Percentiles rank a stretch among this genome's conserved stretches.
phyloP scores from a whole-genome alignment of 2,888 invertebrate genomes.

The Theodoxus fluviatilis region DNA sequence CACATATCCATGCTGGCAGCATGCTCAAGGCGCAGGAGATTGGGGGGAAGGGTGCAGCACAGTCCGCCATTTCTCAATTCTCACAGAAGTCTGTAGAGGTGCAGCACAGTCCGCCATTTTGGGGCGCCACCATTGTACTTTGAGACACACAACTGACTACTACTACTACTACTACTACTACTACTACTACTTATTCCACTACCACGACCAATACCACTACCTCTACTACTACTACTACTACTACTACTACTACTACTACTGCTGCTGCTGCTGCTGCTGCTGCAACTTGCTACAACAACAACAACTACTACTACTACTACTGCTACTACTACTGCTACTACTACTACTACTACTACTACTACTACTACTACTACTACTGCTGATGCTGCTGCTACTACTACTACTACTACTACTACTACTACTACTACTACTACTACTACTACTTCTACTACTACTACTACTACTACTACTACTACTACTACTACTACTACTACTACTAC shows the following conservation, averaged over 20 bases:
- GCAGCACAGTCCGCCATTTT: no score
- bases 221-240: neutral
- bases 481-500: constrained; percentile 27
- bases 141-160: no score
- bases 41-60: no score
- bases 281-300: constrained; percentile 9
- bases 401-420: constrained; percentile 23
- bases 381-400: constrained; percentile 25
- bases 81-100: no score
- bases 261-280: constrained; percentile 5
- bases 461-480: constrained; percentile 22
- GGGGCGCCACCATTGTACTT: no score
- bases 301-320: constrained; percentile 19
- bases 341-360: constrained; percentile 20
- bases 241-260: constrained; percentile 23
- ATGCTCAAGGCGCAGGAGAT: no score
- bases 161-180: no score
- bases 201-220: no score
- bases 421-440: constrained; percentile 26
- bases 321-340: constrained; percentile 21
- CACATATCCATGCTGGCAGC: no score
- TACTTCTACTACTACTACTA: neutral
- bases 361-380: constrained; percentile 20
- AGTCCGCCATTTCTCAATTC: no score
- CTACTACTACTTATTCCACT: no score